These are phyloP conservation scores for Ptychadena robeensis DNA, from an alignment of 2,797 vertebrate species.

Conservation along the genomic window DNA sequence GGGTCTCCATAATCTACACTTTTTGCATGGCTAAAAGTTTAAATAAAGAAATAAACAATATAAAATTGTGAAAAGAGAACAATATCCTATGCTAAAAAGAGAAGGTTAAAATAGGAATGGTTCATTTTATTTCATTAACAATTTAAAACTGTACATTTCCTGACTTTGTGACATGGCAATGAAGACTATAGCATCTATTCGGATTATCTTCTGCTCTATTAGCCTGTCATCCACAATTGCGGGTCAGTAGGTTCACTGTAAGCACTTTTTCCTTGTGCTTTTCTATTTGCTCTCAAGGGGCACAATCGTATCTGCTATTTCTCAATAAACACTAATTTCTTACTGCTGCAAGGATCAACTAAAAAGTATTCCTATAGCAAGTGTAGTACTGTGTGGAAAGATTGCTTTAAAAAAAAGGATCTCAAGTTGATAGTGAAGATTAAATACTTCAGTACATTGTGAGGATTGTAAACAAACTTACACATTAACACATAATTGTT, in stretches of 20 bases:
- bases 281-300: constrained; percentile 8
- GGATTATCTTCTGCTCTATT: neutral
- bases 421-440: constrained; percentile 20
- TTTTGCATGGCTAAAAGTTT: no score
- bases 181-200: neutral
- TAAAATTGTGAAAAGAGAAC: no score
- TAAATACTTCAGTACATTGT: neutral
- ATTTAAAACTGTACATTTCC: neutral
- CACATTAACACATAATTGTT: neutral
- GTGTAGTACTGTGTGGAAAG: constrained; percentile 29
- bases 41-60: no score
- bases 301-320: constrained; percentile 9
- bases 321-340: constrained; percentile 28
- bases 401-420: constrained; percentile 42
- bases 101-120: neutral
- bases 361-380: constrained; percentile 35
- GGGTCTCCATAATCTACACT: no score
- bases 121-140: neutral
- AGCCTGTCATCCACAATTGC: constrained; percentile 9
- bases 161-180: neutral
- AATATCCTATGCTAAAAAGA: no score
- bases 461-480: neutral
- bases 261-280: neutral
- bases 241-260: neutral
- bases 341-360: constrained; percentile 35